Conservation (phyloP, 1,140 invertebrate genomes). For the Anagrus nilaparvatae region DNA sequence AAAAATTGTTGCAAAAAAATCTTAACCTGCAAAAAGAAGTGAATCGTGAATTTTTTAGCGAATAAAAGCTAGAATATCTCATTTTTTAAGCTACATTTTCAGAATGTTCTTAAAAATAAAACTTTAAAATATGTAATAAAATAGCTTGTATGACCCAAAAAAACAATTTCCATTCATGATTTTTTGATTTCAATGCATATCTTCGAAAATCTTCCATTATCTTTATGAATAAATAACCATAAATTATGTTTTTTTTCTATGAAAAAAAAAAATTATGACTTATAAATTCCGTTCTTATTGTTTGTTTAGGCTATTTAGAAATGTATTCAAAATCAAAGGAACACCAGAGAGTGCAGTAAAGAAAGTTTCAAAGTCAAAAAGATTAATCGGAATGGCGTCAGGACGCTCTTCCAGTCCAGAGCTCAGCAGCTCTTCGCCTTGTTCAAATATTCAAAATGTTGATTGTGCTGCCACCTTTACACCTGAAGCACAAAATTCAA, state of each 20-base stretch:
- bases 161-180: too few relatives aligned
- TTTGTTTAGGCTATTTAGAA: constrained; percentile 36
- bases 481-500: constrained; percentile 20
- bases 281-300: constrained; percentile 12
- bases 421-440: constrained; percentile 12
- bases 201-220: too few relatives aligned
- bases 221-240: too few relatives aligned
- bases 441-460: constrained; percentile 23
- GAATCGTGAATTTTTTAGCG: too few relatives aligned
- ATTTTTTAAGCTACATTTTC: too few relatives aligned
- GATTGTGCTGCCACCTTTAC: constrained; percentile 19
- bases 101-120: too few relatives aligned
- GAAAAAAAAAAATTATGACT: constrained; percentile 1
- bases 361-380: constrained; percentile 15
- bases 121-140: too few relatives aligned
- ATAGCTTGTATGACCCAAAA: too few relatives aligned
- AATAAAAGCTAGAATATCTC: too few relatives aligned
- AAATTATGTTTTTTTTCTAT: not conserved
- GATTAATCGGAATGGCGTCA: constrained; percentile 28
- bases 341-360: constrained; percentile 26
- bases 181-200: too few relatives aligned
- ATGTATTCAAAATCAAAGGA: constrained; percentile 33
- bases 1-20: too few relatives aligned
- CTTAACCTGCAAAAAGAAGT: too few relatives aligned
- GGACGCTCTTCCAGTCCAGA: constrained; percentile 21